A percentile compares a stretch with the other conserved stretches of the same genome.
Evolutionary conservation across 2,888 invertebrate species (phyloP).

Genomic region (Icerya purchasi): DNA sequence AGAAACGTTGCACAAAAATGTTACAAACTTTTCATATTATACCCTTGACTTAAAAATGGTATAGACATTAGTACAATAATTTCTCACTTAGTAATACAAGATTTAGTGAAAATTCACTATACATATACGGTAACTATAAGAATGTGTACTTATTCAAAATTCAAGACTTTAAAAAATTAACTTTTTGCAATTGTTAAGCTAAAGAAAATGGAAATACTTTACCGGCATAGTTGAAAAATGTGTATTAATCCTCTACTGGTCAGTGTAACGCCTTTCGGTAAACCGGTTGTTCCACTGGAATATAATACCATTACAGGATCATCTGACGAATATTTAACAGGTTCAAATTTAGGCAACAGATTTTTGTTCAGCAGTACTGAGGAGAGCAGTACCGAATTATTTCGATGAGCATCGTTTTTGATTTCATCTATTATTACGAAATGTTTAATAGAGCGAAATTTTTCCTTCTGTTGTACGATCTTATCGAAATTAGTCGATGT

Average conservation of each 20-base stretch:
- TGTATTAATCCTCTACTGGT: slow-evolving; percentile 21
- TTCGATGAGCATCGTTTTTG: neutral
- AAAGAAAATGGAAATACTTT: too few relatives aligned
- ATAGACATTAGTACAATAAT: too few relatives aligned
- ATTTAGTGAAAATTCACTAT: too few relatives aligned
- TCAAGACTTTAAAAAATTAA: too few relatives aligned
- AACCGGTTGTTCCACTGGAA: slow-evolving; percentile 68
- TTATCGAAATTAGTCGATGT: neutral
- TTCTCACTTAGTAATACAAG: too few relatives aligned
- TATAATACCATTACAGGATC: slow-evolving; percentile 39
- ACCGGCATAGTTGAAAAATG: neutral
- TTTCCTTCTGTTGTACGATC: neutral
- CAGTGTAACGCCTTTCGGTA: slow-evolving; percentile 52
- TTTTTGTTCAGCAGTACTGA: neutral
- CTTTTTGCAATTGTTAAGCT: too few relatives aligned
- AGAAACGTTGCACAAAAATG: too few relatives aligned
- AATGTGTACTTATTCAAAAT: too few relatives aligned
- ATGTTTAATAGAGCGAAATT: neutral
- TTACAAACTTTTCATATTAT: too few relatives aligned
- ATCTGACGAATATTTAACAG: slow-evolving; percentile 1
- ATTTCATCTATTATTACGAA: neutral
- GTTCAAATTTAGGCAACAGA: neutral
- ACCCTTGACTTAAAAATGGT: too few relatives aligned
- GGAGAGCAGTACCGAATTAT: neutral
- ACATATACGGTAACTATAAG: too few relatives aligned